phyloP scores from a whole-genome alignment of 2,113 vertebrate species.

The Rhinopomastus cyanomelas region DNA sequence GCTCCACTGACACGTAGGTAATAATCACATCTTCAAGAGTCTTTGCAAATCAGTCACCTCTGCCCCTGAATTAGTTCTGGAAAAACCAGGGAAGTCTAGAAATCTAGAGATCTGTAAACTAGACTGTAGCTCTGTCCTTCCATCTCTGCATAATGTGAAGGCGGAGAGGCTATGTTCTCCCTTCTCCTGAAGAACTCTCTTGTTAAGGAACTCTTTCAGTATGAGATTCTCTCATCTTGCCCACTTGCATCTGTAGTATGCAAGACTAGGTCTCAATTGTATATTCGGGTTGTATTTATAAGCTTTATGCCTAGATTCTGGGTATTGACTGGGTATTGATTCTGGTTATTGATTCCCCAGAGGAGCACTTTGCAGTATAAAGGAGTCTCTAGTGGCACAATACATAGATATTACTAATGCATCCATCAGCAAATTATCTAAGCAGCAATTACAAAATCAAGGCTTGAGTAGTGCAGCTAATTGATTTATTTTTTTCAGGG shows the following conservation, averaged over 20 bases:
- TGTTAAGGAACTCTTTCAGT: not conserved
- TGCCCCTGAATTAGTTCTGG: not conserved
- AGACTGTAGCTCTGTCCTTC: not conserved
- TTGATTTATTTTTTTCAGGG: not conserved
- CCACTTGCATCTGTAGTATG: not conserved
- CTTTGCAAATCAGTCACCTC: constrained; percentile 36
- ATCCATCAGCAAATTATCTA: constrained; percentile 30
- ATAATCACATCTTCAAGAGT: not conserved
- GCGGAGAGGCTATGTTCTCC: not conserved
- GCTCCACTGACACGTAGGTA: constrained; percentile 5
- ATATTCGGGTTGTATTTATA: not conserved
- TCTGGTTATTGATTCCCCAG: not conserved
- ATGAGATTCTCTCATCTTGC: not conserved
- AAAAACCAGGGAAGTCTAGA: not conserved
- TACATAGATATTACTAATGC: not conserved
- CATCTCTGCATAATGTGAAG: not conserved
- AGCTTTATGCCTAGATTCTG: not conserved
- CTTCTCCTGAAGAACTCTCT: not conserved
- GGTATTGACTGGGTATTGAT: not conserved
- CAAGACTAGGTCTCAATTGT: not conserved
- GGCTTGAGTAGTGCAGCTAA: not conserved
- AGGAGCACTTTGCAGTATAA: not conserved
- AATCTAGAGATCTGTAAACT: not conserved
- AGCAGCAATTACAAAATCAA: constrained; percentile 3
- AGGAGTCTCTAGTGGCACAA: not conserved